Conservation (phyloP, 2,888 invertebrate species). For the Caenorhabditis sulstoni region DNA sequence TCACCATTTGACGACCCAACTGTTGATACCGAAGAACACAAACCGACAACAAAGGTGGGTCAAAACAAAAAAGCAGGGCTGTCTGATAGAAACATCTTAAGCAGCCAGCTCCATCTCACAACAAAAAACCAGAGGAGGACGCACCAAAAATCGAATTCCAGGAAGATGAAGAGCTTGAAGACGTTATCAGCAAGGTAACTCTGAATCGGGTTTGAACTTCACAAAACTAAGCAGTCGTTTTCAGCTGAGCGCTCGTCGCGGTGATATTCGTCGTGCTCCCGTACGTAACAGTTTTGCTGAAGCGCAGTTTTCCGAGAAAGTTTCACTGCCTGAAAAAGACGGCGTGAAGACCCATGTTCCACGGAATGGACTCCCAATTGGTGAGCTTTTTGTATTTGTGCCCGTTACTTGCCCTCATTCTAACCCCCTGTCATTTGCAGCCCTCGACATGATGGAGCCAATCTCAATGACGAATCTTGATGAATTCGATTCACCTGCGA, state of each 20-base stretch:
- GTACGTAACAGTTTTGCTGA: constrained; percentile 61
- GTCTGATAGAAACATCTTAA: constrained; percentile 3
- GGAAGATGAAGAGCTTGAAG: constrained; percentile 68
- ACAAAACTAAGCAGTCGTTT: constrained; percentile 1
- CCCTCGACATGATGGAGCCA: constrained; percentile 48
- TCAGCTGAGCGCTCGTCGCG: constrained; percentile 54
- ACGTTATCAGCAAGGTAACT: constrained; percentile 61
- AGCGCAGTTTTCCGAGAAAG: constrained; percentile 57
- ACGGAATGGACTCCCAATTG: constrained; percentile 55
- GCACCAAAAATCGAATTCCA: constrained; percentile 60
- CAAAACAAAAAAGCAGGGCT: background rate
- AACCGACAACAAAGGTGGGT: constrained; percentile 40
- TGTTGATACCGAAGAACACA: constrained; percentile 26
- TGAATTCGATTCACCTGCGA: constrained; percentile 36
- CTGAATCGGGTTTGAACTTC: background rate
- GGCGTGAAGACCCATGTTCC: constrained; percentile 61
- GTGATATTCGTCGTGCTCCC: constrained; percentile 66
- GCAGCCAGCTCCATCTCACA: constrained; percentile 37
- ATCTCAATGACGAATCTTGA: constrained; percentile 54
- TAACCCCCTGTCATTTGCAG: constrained; percentile 43
- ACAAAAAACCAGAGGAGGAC: constrained; percentile 32
- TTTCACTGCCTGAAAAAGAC: constrained; percentile 51
- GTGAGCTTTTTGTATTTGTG: constrained; percentile 19
- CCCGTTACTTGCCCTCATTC: constrained; percentile 2
- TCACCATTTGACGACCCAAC: constrained; percentile 70